phyloP scores from a whole-genome alignment of 1,140 invertebrate species.

The Elysia chlorotica region DNA sequence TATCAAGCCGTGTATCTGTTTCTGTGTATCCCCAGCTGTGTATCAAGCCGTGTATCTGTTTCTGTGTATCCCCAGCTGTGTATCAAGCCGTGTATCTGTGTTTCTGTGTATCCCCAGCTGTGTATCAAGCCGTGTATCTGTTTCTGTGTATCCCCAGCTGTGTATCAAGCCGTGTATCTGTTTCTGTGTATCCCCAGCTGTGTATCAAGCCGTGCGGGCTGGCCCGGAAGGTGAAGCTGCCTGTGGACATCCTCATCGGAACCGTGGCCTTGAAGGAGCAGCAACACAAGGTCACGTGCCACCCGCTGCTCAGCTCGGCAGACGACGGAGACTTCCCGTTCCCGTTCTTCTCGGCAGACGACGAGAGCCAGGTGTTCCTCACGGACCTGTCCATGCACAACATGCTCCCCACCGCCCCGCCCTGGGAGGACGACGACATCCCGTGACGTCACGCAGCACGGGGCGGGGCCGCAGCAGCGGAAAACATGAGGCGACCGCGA shows the following conservation, averaged over 20 bases:
- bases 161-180: no score
- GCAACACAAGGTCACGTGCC: conserved; percentile 44
- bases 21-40: no score
- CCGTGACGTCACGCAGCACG: conserved; percentile 34
- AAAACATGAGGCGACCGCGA: neutral
- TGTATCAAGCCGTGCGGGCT: conserved; percentile 55
- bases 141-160: no score
- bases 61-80: no score
- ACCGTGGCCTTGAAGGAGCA: conserved; percentile 38
- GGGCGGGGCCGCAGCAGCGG: neutral
- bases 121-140: no score
- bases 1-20: no score
- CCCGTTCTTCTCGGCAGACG: conserved; percentile 40
- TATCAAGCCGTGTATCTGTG: no score
- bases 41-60: no score
- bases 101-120: no score
- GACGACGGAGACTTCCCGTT: conserved; percentile 42
- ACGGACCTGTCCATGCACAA: conserved; percentile 45
- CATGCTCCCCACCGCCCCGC: conserved; percentile 55
- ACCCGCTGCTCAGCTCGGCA: conserved; percentile 47
- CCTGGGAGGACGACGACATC: conserved; percentile 56
- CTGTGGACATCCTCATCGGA: conserved; percentile 52
- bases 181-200: conserved; percentile 37
- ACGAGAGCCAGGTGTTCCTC: conserved; percentile 32
- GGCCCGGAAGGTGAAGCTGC: conserved; percentile 51